These are phyloP conservation scores for Gibbula magus DNA, from an alignment of 2,888 invertebrate genomes.

Conservation along the genomic window DNA sequence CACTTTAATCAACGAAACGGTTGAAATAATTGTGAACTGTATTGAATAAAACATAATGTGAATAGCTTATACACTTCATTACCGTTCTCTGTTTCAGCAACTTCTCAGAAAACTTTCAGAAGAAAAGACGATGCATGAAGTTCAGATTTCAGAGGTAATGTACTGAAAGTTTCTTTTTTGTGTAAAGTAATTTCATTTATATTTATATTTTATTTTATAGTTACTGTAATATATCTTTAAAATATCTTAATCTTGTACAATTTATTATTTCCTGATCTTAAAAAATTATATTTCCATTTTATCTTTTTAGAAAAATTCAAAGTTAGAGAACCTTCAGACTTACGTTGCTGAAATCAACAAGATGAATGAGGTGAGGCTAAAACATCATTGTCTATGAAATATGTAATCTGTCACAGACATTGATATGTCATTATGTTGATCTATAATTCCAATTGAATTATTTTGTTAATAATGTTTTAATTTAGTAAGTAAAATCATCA, in stretches of 20 bases:
- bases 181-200: too few species aligned
- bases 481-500: too few species aligned
- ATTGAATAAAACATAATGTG: not conserved
- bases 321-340: conserved; percentile 35
- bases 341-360: conserved; percentile 37
- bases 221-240: not conserved
- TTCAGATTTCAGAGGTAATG: not conserved
- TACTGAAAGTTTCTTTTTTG: not conserved
- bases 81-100: not conserved
- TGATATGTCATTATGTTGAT: too few species aligned
- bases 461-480: too few species aligned
- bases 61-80: too few species aligned
- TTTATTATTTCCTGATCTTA: not conserved
- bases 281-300: not conserved
- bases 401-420: too few species aligned
- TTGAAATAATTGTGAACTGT: not conserved
- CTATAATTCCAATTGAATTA: not conserved
- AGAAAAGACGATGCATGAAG: not conserved
- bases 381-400: too few species aligned
- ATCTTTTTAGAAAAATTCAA: conserved; percentile 35
- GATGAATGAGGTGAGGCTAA: conserved; percentile 39
- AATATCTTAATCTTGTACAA: not conserved
- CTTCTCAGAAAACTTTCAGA: not conserved
- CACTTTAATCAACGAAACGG: not conserved
- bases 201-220: not conserved